Percentiles rank a stretch among this genome's conserved stretches.
Evolutionary conservation across 1,140 invertebrate genomes (phyloP).

Genomic region (Aphidius ervi): DNA sequence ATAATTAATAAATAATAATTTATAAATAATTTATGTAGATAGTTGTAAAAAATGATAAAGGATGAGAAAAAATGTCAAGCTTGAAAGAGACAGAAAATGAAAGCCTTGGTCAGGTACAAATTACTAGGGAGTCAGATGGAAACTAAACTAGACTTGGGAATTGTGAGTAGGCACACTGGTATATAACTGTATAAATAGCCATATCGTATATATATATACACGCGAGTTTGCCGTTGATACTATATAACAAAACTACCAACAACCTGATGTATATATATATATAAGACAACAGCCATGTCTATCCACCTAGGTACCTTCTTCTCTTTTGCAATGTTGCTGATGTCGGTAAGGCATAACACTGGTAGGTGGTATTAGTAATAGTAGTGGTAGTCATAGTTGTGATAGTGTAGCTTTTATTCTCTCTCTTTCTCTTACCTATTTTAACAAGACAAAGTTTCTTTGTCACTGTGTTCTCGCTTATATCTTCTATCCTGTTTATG

Average conservation of each 20-base stretch:
- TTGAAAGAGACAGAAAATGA: neutral
- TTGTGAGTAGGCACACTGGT: slow-evolving; percentile 30
- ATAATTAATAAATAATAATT: no score
- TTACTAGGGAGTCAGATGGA: slow-evolving; percentile 36
- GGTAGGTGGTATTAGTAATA: no score
- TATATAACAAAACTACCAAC: slow-evolving; percentile 31
- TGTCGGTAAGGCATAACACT: neutral
- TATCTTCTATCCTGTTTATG: slow-evolving; percentile 30
- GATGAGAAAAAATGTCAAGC: neutral
- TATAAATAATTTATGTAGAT: no score
- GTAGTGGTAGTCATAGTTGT: no score
- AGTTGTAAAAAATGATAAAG: slow-evolving; percentile 22
- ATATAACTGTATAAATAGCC: slow-evolving; percentile 5
- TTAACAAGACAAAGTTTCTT: no score
- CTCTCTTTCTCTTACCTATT: no score
- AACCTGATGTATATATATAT: slow-evolving; percentile 7
- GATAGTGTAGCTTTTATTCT: no score
- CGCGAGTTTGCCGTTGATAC: slow-evolving; percentile 25
- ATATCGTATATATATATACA: slow-evolving; percentile 4
- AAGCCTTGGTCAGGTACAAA: slow-evolving; percentile 33
- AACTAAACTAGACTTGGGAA: slow-evolving; percentile 42
- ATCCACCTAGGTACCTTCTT: neutral
- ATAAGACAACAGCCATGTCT: no score
- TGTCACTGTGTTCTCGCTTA: no score
- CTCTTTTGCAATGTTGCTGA: slow-evolving; percentile 3